These are phyloP conservation scores for Gymnocephalus cernua DNA, from an alignment of 2,113 vertebrate genomes.

Conservation along the genomic window DNA sequence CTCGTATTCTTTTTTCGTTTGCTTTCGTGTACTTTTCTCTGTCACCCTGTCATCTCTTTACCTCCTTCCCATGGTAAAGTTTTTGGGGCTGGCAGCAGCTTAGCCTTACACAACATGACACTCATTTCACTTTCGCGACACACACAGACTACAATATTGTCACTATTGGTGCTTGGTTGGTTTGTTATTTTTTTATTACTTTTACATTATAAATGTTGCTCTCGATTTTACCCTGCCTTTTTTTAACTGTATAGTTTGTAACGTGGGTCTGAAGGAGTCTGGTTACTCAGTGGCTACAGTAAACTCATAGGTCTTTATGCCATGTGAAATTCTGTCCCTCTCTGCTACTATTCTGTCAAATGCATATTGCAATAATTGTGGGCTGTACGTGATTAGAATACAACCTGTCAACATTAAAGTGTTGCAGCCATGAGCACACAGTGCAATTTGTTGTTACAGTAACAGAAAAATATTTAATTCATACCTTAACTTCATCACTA, in stretches of 20 bases:
- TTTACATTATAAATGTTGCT: constrained; percentile 2
- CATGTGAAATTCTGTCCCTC: constrained; percentile 13
- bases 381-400: neutral
- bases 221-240: neutral
- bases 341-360: constrained; percentile 5
- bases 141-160: constrained; percentile 14
- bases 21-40: constrained; percentile 27
- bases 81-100: constrained; percentile 26
- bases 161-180: constrained; percentile 1
- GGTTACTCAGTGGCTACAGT: constrained; percentile 2
- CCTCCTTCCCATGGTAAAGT: constrained; percentile 21
- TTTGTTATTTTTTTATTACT: neutral
- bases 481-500: neutral
- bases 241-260: neutral
- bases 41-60: constrained; percentile 16
- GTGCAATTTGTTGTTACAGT: neutral
- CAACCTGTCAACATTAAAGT: neutral
- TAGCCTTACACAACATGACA: constrained; percentile 17
- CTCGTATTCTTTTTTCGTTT: constrained; percentile 8
- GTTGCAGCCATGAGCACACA: neutral
- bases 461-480: constrained; percentile 2
- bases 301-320: constrained; percentile 8
- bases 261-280: neutral
- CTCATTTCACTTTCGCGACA: constrained; percentile 25
- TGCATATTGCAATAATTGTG: neutral